These are phyloP conservation scores for Hyposoter didymator DNA, from an alignment of 2,888 invertebrate genomes.

Conservation along the genomic window DNA sequence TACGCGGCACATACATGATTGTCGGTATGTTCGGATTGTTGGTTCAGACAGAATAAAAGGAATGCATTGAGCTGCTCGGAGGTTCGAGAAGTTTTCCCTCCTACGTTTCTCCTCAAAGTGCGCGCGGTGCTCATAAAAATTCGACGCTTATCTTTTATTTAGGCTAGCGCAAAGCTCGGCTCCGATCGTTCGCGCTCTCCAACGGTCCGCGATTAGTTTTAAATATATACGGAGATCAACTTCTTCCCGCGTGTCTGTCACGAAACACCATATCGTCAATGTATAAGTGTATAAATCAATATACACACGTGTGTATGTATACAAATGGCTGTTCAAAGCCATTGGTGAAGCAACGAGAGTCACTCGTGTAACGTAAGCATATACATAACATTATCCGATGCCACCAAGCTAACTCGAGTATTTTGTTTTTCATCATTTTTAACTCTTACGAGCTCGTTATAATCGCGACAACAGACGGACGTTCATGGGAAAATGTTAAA, in stretches of 20 bases:
- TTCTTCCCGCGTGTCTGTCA: conserved; percentile 35
- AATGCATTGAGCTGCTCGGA: neutral
- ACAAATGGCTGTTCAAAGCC: conserved; percentile 6
- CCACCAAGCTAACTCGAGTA: neutral
- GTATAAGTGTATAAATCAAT: conserved; percentile 5
- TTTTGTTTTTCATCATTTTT: neutral
- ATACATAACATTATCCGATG: conserved; percentile 5
- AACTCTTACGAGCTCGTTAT: neutral
- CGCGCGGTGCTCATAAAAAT: conserved; percentile 43
- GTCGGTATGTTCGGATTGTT: neutral
- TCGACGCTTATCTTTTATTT: conserved; percentile 67
- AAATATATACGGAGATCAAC: conserved; percentile 24
- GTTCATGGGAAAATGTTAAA: neutral
- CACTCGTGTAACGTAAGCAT: neutral
- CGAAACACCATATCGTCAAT: conserved; percentile 10
- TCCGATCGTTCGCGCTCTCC: conserved; percentile 23
- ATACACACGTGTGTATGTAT: neutral
- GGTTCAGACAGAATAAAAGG: neutral
- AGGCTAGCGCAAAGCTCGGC: conserved; percentile 52
- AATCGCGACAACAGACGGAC: neutral
- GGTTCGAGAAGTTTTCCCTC: neutral
- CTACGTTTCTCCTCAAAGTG: neutral
- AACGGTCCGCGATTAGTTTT: conserved; percentile 16
- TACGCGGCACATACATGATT: neutral
- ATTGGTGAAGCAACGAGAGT: conserved; percentile 24